Base-by-base conservation (phyloP, 2,888 invertebrate genomes). In the Cylindroiulus punctatus region DNA sequence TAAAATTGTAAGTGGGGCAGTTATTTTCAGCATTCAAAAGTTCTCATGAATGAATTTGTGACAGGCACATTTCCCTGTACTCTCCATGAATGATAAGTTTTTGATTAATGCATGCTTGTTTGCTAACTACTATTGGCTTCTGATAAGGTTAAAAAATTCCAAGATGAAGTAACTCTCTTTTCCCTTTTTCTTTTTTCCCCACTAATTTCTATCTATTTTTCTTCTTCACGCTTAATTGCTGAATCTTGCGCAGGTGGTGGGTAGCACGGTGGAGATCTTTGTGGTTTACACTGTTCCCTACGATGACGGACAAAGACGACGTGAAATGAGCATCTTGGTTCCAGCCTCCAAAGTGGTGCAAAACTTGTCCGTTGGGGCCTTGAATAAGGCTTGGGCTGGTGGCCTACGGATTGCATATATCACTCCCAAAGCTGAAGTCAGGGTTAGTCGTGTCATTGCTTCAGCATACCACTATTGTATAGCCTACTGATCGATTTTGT, bases 211-310 rank as follows among this genome's bases (percentile, higher is more conserved):
- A 65, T 26, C 10, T 52, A 12, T 76, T 44, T 44, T 10, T 40
- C 83, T 83, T 14, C 36, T 82, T 42, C 10, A 36, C 36, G n/a
- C 12, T 26, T 83, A 40, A 4, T 83, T 40, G 83, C 83, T n/a
- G 22, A 83, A 42, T 26, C 83, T 26, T 83, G 83, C 17, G 22
- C 47, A 86, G 86, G 86, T 86, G 82, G 30, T 47, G 83, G 83
- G 86, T 36, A 86, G 83, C 76, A 83, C 30, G 84, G 84, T 87
- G 47, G 87, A 87, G 84, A 47, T 87, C 44, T 87, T 87, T 84
- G 81, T 87, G 40, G 84, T 87, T 44, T 87, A 87, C 87, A 87
- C 87, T 12, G 86, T 87, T 26, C 85, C 84, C 22, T 32, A 83
- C n/a, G 86, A 87, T 42, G 81, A 52, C 17, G 57, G 84, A 17